Conservation (phyloP, 2,888 invertebrate species). For the Tinea semifulvella region DNA sequence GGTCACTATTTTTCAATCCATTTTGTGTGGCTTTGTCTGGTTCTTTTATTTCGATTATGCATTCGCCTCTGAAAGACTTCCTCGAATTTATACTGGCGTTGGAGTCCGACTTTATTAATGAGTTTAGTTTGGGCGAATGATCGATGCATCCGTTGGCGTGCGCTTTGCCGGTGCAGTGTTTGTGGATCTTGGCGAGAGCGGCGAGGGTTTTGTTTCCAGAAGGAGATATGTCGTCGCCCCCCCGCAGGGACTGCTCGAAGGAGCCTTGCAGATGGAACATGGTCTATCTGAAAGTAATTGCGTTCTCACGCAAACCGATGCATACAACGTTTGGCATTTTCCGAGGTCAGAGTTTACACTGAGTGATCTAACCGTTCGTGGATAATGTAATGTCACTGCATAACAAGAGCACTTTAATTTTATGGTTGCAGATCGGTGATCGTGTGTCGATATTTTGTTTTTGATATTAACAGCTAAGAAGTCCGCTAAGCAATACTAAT, state of each 20-base stretch:
- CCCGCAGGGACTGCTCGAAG: constrained; percentile 69
- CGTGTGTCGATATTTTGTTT: neutral
- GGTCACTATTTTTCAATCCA: constrained; percentile 32
- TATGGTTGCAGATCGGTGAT: constrained; percentile 41
- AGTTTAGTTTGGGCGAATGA: constrained; percentile 44
- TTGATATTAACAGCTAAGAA: neutral
- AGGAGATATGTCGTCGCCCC: constrained; percentile 55
- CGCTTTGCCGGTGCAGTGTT: constrained; percentile 78
- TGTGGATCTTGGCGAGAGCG: constrained; percentile 69
- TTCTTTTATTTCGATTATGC: constrained; percentile 55
- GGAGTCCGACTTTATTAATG: constrained; percentile 55
- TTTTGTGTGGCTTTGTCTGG: constrained; percentile 36
- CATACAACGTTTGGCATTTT: constrained; percentile 40
- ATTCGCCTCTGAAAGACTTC: constrained; percentile 47
- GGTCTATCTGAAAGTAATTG: constrained; percentile 17
- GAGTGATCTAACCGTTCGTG: constrained; percentile 35
- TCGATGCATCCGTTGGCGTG: constrained; percentile 77
- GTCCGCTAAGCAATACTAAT: neutral
- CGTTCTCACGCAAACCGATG: constrained; percentile 35
- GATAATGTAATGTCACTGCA: constrained; percentile 46
- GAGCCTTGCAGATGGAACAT: constrained; percentile 64
- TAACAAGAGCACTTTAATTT: constrained; percentile 36
- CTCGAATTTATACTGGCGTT: constrained; percentile 53
- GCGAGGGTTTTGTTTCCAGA: constrained; percentile 59
- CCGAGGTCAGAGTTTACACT: constrained; percentile 37